phyloP scores from a whole-genome alignment of 2,113 vertebrate species.

The Phaethon lepturus region DNA sequence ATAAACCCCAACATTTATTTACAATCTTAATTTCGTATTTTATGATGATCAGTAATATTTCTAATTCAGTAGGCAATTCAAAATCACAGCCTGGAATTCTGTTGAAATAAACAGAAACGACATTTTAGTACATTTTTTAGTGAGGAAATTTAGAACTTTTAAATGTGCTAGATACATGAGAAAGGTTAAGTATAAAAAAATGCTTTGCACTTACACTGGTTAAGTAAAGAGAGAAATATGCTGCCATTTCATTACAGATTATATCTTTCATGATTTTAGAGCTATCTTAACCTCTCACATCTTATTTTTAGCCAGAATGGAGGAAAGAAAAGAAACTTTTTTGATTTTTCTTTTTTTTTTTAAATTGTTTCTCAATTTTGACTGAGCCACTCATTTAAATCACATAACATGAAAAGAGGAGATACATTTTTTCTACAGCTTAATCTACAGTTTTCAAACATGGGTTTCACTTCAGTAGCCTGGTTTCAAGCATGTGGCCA shows the following conservation, averaged over 20 bases:
- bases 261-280: neutral
- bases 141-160: neutral
- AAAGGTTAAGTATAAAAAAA: neutral
- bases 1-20: neutral
- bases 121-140: neutral
- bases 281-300: neutral
- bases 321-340: neutral
- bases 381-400: neutral
- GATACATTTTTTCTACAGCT: neutral
- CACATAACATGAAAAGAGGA: neutral
- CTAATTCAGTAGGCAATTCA: neutral
- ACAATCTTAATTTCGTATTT: neutral
- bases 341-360: neutral
- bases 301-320: neutral
- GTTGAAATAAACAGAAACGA: neutral
- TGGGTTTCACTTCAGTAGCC: neutral
- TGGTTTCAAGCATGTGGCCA: neutral
- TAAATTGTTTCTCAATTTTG: neutral
- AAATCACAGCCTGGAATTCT: neutral
- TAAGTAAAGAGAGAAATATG: neutral
- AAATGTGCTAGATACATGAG: neutral
- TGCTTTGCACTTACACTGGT: neutral
- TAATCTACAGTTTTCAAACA: neutral
- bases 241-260: neutral
- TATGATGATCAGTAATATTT: accelerated